Base-by-base conservation (phyloP, 2,113 vertebrate species). In the Scolopax mira region DNA sequence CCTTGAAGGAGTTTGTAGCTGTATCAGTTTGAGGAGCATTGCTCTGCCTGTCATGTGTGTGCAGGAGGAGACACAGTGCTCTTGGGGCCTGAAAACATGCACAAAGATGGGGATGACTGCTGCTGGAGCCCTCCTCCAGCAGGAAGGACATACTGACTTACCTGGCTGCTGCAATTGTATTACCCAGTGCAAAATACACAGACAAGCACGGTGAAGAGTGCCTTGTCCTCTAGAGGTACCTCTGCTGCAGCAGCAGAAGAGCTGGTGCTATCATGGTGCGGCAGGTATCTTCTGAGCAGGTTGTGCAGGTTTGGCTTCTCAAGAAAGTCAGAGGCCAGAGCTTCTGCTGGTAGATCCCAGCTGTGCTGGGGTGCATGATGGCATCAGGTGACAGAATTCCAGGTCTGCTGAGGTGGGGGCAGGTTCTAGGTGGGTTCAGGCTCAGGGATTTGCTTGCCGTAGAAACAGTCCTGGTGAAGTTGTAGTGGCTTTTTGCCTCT, bases 291-390 rank as follows among this genome's bases (percentile, higher is more conserved):
- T 65, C 33, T 69, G 16, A 65, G 54, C 10, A 5, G 1, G 4
- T 81, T 1, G 0, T 61, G 92, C 2, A 4, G 12, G 8, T 78
- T 77, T 90, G 46, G 7, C 37, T 66, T 85, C 37, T 94, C n/a
- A 62, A 49, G 75, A 85, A 90, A 27, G 60, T 75, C 17, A 15
- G 57, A 73, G 52, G 14, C 25, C 67, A 55, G 44, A 83, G 18
- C 39, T n/a, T 58, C 24, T 78, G 5, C 35, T 60, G 21, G 3
- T 72, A 55, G 55, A 13, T 79, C 39, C 11, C 7, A 15, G 21
- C 7, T 31, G 13, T 62, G 28, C 75, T 49, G 21, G 55, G 64
- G 54, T 44, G 7, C n/a, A 24, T 0, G 0, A 3, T 73, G 35
- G 25, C 13, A 39, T 62, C 22, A 28, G 19, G 10, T 87, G 55